A percentile compares a stretch with the other conserved stretches of the same genome.
These are phyloP conservation scores for Agriopis leucophaearia DNA, from an alignment of 2,888 invertebrate species.

Conservation along the genomic window DNA sequence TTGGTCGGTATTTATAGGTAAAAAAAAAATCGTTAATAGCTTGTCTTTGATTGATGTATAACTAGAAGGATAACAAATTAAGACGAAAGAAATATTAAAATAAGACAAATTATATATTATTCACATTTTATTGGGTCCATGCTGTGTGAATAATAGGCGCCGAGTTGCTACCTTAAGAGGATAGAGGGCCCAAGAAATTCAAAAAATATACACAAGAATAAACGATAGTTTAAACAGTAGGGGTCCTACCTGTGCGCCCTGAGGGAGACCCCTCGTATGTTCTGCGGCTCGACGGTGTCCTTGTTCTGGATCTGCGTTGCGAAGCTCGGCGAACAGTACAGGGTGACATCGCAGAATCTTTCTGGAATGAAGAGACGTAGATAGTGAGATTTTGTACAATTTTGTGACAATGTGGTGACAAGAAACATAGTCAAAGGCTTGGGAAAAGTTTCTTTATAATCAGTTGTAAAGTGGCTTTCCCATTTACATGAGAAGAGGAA, in stretches of 20 bases:
- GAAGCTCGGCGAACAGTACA: conserved; percentile 90
- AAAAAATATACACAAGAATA: not conserved
- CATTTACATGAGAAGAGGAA: too few relatives aligned
- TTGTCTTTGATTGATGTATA: too few relatives aligned
- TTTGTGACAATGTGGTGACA: not conserved
- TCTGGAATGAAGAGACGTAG: conserved; percentile 82
- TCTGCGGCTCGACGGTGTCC: conserved; percentile 70
- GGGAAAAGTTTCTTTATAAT: not conserved
- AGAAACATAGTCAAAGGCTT: conserved; percentile 11
- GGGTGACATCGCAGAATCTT: conserved; percentile 94
- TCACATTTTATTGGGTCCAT: too few relatives aligned
- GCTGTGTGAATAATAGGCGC: too few relatives aligned
- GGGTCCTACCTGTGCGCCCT: conserved; percentile 75
- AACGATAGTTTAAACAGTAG: conserved; percentile 13
- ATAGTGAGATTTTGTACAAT: not conserved
- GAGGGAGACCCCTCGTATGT: conserved; percentile 76
- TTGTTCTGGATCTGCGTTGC: conserved; percentile 74
- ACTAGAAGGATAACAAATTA: too few relatives aligned
- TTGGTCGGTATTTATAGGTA: too few relatives aligned
- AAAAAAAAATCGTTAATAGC: too few relatives aligned
- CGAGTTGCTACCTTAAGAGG: too few relatives aligned
- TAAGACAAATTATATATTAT: too few relatives aligned
- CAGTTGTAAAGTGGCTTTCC: too few relatives aligned
- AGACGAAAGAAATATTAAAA: too few relatives aligned
- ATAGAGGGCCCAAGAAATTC: too few relatives aligned